Evolutionary conservation across 2,113 vertebrate species (phyloP), one percentile per base, ranked within the genome.

Genomic region (Smithornis capensis): DNA sequence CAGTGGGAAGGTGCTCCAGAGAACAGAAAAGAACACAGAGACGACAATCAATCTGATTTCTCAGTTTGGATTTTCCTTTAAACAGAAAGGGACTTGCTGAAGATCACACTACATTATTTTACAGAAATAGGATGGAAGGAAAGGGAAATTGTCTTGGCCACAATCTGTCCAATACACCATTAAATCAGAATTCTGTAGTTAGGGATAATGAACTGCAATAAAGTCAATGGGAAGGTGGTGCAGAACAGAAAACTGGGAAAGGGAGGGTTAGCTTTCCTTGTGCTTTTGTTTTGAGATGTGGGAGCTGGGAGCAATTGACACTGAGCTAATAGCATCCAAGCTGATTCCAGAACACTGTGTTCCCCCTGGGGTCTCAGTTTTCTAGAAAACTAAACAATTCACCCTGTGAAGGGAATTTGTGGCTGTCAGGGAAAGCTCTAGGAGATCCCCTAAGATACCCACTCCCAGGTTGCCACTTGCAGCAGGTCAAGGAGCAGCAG

Each of bases 1-100:
- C 49, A 60, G 37, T 28, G 45, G 78, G 59, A 95, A 95, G 83
- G 53, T 21, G 38, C 59, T 94, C 16, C 70, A 87, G 31, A 17
- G 35, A 95, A 64, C 33, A 94, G 63, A 91, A 86, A 40, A 57
- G 31, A 38, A 47, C 14, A 53, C 0, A 0, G 84, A 94, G 12
- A 38, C 8, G 24, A n/a, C 38, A 83, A 90, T 87, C 49, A 93
- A 85, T 81, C 70, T 12, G 29, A 91, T 59, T 81, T 28, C 33
- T 57, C n/a, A 4, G 8, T 79, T 57, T 14, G 12, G 29, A 83
- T 52, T 88, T 74, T 86, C 38, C 38, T 81, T 80, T 47, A 67
- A 87, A 92, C 2, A 49, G 83, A 91, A 79, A 31, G 9, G 10
- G 8, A 69, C 22, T 87, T 68, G 45, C 45, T 60, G 59, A 67